Base-by-base conservation (phyloP, 2,113 vertebrate species). In the Mustela nigripes region DNA sequence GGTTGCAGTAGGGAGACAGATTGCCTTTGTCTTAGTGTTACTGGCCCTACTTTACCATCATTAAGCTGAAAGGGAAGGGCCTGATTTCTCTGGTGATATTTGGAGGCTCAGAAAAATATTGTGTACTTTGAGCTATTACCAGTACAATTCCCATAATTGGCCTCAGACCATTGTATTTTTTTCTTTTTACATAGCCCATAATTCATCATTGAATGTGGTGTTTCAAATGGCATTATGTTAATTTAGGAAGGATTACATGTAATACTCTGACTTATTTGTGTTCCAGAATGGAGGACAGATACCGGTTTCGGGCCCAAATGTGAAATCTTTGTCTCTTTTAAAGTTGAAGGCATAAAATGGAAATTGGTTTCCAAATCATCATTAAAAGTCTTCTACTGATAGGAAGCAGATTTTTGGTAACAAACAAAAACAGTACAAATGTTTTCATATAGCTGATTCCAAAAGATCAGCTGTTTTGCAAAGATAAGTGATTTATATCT, bases 401-500 rank as follows among this genome's bases (percentile, higher is more conserved):
- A 56, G 79, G 76, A 92, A 92, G 26, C 33, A 87, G n/a, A 85
- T 91, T 94, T 94, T 91, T 89, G 36, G 16, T 94, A 91, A 87
- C 28, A 94, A 76, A 60, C 42, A 96, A 39, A 97, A 97, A 67
- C 4, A 92, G 16, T 79, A 0, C 48, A 83, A 42, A 84, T 80
- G 16, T 90, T 76, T 92, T 91, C 80, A 58, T 81, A 94, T 95
- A 56, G 22, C 83, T 95, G 78, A 76, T 82, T 96, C 48, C 71
- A 93, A 33, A 96, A 69, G 56, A 65, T 97, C 63, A 97, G 85
- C 84, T 97, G 0, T 87, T 94, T 80, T 48, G 9, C 83, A 53
- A 48, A 96, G 93, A 91, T 97, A 93, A 98, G 50, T 96, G 71
- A 88, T 67, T 84, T 69, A 15, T 2, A 89, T 79, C 26, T 45